Percentiles rank a stretch among this genome's conserved stretches.
Conservation (phyloP, 92 coral and sea anemone species). For the Actinostola sp. region DNA sequence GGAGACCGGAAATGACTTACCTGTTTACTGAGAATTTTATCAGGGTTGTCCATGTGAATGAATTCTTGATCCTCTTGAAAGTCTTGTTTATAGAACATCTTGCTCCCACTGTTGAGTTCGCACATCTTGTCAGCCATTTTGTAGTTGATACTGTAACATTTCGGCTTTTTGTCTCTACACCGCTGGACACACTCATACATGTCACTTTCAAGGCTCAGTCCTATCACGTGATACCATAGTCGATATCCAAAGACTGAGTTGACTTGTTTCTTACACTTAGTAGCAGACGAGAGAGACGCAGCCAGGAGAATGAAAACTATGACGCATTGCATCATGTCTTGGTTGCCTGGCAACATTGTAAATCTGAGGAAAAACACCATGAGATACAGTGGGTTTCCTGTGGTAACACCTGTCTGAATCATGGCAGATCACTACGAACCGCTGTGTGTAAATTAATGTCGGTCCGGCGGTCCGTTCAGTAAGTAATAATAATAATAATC, state of each 20-base stretch:
- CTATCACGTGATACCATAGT: slow-evolving; percentile 1
- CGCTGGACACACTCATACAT: background rate
- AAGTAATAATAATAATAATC: no score
- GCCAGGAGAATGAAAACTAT: background rate
- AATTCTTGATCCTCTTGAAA: background rate
- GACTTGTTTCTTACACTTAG: background rate
- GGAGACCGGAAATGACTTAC: background rate
- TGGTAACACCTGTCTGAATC: no score
- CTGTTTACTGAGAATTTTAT: background rate
- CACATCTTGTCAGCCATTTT: background rate
- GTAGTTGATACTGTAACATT: slow-evolving; percentile 7
- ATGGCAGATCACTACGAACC: no score
- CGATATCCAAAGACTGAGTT: background rate
- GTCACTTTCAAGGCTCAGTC: background rate
- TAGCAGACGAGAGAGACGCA: no score
- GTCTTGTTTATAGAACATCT: background rate
- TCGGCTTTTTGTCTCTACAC: background rate
- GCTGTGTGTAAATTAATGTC: no score
- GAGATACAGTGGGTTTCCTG: no score
- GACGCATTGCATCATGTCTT: background rate
- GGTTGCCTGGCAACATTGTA: slow-evolving; percentile 1
- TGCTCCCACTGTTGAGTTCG: slow-evolving; percentile 1
- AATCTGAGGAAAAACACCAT: no score
- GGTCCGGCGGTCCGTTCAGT: no score
- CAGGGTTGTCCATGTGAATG: background rate